These are phyloP conservation scores for Trichonephila clavipes DNA, from an alignment of 1,140 invertebrate species.

Conservation along the genomic window DNA sequence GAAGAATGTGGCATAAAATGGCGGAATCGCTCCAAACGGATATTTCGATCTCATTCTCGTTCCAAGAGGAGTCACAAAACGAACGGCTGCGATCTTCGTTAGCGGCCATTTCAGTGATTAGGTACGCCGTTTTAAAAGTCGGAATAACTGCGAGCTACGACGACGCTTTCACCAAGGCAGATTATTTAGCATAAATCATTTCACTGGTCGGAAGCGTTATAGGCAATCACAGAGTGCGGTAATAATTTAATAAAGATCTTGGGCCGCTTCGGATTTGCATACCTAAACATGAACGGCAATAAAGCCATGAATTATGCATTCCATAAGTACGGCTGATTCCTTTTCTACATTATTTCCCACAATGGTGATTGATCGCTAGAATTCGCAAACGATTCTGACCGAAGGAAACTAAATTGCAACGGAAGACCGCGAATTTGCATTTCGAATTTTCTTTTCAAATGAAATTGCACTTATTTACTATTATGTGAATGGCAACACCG, in stretches of 20 bases:
- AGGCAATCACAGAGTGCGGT: conserved; percentile 60
- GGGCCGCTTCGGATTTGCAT: conserved; percentile 64
- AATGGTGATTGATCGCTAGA: conserved; percentile 55
- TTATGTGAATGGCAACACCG: not conserved
- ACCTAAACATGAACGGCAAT: conserved; percentile 72
- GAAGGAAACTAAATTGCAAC: conserved; percentile 49
- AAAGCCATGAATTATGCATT: conserved; percentile 70
- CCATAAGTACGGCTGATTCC: conserved; percentile 21
- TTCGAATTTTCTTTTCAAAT: conserved; percentile 28
- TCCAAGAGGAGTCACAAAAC: not conserved
- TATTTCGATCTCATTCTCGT: not conserved
- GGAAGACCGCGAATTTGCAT: conserved; percentile 60
- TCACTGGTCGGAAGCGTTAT: conserved; percentile 71
- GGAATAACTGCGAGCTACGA: not conserved
- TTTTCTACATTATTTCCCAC: not conserved
- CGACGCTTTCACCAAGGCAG: not conserved
- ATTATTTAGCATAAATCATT: conserved; percentile 75
- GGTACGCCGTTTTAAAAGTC: conserved; percentile 57
- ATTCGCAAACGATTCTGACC: not conserved
- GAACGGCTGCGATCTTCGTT: conserved; percentile 39
- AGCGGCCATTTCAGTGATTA: conserved; percentile 61
- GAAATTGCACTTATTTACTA: conserved; percentile 62
- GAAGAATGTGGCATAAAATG: conserved; percentile 18
- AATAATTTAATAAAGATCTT: conserved; percentile 75
- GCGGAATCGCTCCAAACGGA: not conserved